Evolutionary conservation across 2,797 vertebrate species (phyloP).

Genomic region (Manis crassicaudata): DNA sequence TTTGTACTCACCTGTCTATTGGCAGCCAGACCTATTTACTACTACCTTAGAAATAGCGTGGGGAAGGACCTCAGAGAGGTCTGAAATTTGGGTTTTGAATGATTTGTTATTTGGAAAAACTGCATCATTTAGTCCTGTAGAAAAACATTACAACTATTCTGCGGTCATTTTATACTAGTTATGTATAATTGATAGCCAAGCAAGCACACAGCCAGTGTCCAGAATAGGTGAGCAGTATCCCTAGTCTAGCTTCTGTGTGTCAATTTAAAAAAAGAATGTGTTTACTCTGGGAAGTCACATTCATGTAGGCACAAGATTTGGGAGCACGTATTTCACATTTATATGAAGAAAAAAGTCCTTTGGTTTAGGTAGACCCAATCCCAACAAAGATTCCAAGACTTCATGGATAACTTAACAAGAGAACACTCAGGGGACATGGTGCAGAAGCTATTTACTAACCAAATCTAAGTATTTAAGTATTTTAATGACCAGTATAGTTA

Average conservation of each 20-base stretch:
- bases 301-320: not conserved
- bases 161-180: not conserved
- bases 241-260: not conserved
- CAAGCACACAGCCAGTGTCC: not conserved
- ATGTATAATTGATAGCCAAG: not conserved
- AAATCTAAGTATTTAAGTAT: not conserved
- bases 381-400: not conserved
- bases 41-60: conserved; percentile 17
- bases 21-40: not conserved
- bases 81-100: not conserved
- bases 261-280: not conserved
- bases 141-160: not conserved
- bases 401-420: not conserved
- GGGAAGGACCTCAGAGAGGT: not conserved
- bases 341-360: not conserved
- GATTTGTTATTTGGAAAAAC: not conserved
- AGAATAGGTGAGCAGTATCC: not conserved
- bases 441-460: not conserved
- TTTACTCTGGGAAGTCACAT: not conserved
- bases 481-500: not conserved
- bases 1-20: not conserved
- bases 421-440: no score
- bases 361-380: not conserved
- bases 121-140: not conserved
- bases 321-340: not conserved